Conservation (phyloP, 2,888 invertebrate genomes). For the Drosophila mercatorum region DNA sequence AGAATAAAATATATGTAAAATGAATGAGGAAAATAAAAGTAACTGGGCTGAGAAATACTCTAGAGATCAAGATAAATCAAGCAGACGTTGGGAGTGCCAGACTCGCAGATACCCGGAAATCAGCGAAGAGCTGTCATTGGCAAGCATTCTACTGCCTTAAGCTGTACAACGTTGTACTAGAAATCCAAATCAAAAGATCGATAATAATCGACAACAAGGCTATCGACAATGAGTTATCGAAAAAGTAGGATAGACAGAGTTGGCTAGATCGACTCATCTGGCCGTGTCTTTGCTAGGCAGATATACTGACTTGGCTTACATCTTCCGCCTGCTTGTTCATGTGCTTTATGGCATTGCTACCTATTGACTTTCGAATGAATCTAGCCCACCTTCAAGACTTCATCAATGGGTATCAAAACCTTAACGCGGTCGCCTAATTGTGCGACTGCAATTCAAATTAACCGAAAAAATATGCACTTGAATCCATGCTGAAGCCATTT, state of each 20-base stretch:
- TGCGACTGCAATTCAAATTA: slow-evolving; percentile 56
- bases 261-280: neutral
- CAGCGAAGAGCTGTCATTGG: no score
- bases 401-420: neutral
- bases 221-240: no score
- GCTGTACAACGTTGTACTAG: no score
- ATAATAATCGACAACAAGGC: no score
- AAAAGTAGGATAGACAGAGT: no score
- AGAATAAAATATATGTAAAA: neutral
- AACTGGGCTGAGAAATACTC: neutral
- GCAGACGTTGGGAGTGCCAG: neutral
- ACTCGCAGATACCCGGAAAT: neutral
- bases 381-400: neutral
- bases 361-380: neutral
- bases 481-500: slow-evolving; percentile 35
- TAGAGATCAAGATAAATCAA: neutral
- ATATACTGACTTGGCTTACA: no score
- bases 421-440: slow-evolving; percentile 41
- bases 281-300: no score
- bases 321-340: neutral
- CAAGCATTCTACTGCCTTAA: no score
- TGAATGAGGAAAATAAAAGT: neutral
- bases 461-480: slow-evolving; percentile 58
- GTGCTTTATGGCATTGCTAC: no score
- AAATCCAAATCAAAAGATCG: no score